A percentile compares a stretch with the other conserved stretches of the same genome.
Conservation (phyloP, 2,113 vertebrate species). For the Marcusenius ussheri region DNA sequence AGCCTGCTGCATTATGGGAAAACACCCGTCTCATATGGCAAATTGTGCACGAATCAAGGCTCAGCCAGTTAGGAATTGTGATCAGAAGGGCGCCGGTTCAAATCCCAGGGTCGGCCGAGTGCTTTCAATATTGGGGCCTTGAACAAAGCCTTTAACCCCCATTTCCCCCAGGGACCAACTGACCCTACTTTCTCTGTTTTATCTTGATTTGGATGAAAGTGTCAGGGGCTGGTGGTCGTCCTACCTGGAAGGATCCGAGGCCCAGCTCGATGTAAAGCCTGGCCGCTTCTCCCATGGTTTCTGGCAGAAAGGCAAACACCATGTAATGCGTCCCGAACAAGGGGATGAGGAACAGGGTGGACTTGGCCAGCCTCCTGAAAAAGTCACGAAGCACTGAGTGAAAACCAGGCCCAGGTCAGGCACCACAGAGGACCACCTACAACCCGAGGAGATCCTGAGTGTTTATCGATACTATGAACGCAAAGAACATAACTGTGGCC, state of each 20-base stretch:
- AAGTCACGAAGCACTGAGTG: not conserved
- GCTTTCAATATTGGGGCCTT: not conserved
- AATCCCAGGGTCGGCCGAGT: not conserved
- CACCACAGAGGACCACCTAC: not conserved
- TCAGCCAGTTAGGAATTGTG: not conserved
- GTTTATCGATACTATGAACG: not conserved
- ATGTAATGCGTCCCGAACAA: constrained; percentile 93
- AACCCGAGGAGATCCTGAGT: not conserved
- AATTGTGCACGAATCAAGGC: not conserved
- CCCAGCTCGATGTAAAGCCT: constrained; percentile 84
- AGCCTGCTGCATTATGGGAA: not conserved
- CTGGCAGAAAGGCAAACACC: constrained; percentile 84
- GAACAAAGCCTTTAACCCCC: not conserved
- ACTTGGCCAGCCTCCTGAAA: constrained; percentile 83
- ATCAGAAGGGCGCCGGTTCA: not conserved
- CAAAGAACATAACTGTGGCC: not conserved
- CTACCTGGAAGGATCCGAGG: constrained; percentile 92
- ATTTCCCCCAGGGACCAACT: not conserved
- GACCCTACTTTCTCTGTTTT: not conserved
- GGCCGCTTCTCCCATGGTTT: constrained; percentile 71
- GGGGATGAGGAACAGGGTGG: constrained; percentile 88
- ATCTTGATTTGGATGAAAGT: not conserved
- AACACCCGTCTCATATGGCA: not conserved
- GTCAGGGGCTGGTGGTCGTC: not conserved
- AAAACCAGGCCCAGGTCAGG: not conserved